Base-by-base conservation (phyloP, 2,113 vertebrate genomes). In the Tetraodon nigroviridis region DNA sequence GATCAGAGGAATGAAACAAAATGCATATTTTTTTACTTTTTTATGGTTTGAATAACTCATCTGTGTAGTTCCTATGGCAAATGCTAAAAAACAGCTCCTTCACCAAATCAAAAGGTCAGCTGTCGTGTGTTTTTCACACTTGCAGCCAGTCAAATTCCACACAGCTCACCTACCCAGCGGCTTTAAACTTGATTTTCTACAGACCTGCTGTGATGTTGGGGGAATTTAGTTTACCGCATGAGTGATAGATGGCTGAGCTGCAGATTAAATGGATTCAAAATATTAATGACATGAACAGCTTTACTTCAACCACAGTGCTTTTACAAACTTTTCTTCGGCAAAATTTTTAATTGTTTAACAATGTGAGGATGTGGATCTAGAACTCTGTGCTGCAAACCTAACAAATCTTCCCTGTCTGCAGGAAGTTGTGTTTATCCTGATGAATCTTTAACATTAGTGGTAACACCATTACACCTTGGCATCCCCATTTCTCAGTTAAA, bases 321-420 rank as follows among this genome's bases (percentile, higher is more conserved):
- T n/a, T 46, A 7, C 44, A 46, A n/a, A 46, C 44, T n/a, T 17
- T 16, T 17, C 6, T 45, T 45, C n/a, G n/a, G n/a, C n/a, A n/a
- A n/a, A n/a, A n/a, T 59, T 69, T 74, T 87, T 71, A 82, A 85
- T 84, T 83, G 81, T 81, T 84, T 53, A 69, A 66, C 69, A 58
- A 67, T 63, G 54, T 73, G 29, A 37, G 44, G 32, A 10, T 7
- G 32, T 37, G 32, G 32, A 37, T 37, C 32, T 37, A 10, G 32
- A 37, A 37, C 8, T 12, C 32, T 37, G 32, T 12, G 32, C 32
- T 37, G 32, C 12, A 12, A 37, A 37, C 32, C 11, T 37, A 12
- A 37, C 10, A 37, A 37, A 37, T 10, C 32, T 37, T 37, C 32
- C 32, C 32, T 11, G 8, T 37, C 32, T 37, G 32, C 32, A 37